phyloP scores from a whole-genome alignment of 2,797 vertebrate species.

The Vireo griseus region DNA sequence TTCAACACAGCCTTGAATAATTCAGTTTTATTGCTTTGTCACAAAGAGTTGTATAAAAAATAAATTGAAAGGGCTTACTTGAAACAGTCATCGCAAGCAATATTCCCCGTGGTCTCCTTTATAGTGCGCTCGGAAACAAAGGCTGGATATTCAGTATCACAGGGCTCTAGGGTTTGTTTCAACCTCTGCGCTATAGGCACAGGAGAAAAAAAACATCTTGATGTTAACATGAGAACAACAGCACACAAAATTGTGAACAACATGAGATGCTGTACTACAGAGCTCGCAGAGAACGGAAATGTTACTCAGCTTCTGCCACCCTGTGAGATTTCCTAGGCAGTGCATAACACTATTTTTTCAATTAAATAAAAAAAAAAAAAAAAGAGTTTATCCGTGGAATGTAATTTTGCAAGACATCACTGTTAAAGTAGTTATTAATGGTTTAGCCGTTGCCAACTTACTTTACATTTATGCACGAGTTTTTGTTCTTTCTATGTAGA shows the following conservation, averaged over 20 bases:
- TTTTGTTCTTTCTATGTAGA: neutral
- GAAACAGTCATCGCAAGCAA: slow-evolving; percentile 92
- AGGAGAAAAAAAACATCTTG: neutral
- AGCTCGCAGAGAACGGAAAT: slow-evolving; percentile 18
- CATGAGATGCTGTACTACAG: neutral
- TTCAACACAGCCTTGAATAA: neutral
- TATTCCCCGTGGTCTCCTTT: slow-evolving; percentile 95
- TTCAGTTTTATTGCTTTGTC: slow-evolving; percentile 20
- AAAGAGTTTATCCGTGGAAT: slow-evolving; percentile 28
- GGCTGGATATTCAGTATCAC: slow-evolving; percentile 95
- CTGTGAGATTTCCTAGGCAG: slow-evolving; percentile 72
- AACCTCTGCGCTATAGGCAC: slow-evolving; percentile 84
- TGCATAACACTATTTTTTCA: slow-evolving; percentile 69
- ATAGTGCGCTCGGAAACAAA: slow-evolving; percentile 98
- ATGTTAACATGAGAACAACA: slow-evolving; percentile 42
- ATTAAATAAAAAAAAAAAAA: slow-evolving; percentile 37
- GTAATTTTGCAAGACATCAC: slow-evolving; percentile 47
- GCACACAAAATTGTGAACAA: slow-evolving; percentile 26
- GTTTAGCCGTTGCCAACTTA: neutral
- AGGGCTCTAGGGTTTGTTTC: slow-evolving; percentile 90
- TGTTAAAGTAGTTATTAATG: slow-evolving; percentile 22
- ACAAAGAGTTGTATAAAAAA: neutral
- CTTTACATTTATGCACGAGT: neutral
- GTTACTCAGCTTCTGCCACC: slow-evolving; percentile 69
- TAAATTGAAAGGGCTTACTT: slow-evolving; percentile 81